Evolutionary conservation across 2,888 invertebrate species (phyloP).

Genomic region (Eupithecia inturbata): DNA sequence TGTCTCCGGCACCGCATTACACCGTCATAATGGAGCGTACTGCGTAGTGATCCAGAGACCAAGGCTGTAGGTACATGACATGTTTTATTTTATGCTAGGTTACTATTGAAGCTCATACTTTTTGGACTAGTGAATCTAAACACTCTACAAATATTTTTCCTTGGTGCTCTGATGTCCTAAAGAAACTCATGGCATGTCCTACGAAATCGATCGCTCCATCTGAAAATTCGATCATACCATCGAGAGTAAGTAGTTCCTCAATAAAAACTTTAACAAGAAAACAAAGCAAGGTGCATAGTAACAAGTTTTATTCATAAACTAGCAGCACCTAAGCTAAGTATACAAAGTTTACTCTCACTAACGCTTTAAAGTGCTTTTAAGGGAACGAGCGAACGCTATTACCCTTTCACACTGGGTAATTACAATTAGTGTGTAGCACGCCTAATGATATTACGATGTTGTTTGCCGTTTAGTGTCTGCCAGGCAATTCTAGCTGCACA

Average conservation of each 20-base stretch:
- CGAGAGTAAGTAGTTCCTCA: not conserved
- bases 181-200: not conserved
- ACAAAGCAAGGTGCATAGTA: not conserved
- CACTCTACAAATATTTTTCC: not conserved
- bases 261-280: not conserved
- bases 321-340: constrained; percentile 2
- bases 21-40: too few species aligned
- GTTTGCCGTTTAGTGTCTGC: constrained; percentile 32
- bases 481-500: constrained; percentile 28
- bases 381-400: constrained; percentile 37
- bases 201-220: not conserved
- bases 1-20: too few species aligned
- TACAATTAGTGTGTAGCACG: constrained; percentile 38
- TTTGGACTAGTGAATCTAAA: not conserved
- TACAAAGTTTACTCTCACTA: constrained; percentile 31
- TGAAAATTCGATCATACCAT: not conserved
- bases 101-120: not conserved
- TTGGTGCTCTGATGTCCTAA: not conserved
- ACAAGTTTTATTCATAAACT: constrained; percentile 13
- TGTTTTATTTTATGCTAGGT: not conserved
- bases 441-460: constrained; percentile 38
- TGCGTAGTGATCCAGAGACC: too few species aligned
- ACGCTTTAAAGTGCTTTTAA: constrained; percentile 37
- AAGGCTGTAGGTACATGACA: too few species aligned
- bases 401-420: constrained; percentile 40